Base-by-base conservation (phyloP, 2,888 invertebrate genomes). In the Harpagoxenus sublaevis region DNA sequence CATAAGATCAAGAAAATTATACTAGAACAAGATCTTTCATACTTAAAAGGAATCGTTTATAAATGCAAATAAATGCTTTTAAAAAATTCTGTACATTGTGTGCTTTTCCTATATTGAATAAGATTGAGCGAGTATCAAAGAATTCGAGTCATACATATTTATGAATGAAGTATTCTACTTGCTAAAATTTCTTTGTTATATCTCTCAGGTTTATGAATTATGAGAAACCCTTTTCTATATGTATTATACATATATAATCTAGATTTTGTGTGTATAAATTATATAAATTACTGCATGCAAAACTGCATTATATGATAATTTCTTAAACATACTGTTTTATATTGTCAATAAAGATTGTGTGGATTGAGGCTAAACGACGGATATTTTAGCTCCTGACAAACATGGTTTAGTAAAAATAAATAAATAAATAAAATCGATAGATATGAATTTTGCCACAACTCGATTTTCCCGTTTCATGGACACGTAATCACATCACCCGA, bases 391-490 rank as follows among this genome's bases (percentile, higher is more conserved):
- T 4, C 23, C 31, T 8, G n/a, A 4, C 73, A 48, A 81, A 73
- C 4, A 23, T 28, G 48, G 28, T 73, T 71, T 35, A 66, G 23
- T 23, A 35, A 39, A 53, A 81, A 68, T 65, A 79, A 57, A 53
- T 45, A 45, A 45, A 48, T 35, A 35, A 51, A 51, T 51, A 3
- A 45, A 63, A 48, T 60, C 60, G 35, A 78, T 55, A 48, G 28
- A 48, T 60, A 51, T 73, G 48, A 81, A 65, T 66, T 75, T 66
- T 57, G 57, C 53, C 77, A 57, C 42, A 62, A 74, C 45, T 77
- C 66, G 77, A 81, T 81, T 71, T 71, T 79, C 45, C 48, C 45
- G 57, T 79, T 79, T 60, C 71, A 12, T 48, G 77, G 66, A 48
- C 57, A 35, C 68, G 66, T 78, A 78, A 83, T 78, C 45, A 51